These are phyloP conservation scores for Caretta caretta DNA, from an alignment of 2,113 vertebrate genomes.

Conservation along the genomic window DNA sequence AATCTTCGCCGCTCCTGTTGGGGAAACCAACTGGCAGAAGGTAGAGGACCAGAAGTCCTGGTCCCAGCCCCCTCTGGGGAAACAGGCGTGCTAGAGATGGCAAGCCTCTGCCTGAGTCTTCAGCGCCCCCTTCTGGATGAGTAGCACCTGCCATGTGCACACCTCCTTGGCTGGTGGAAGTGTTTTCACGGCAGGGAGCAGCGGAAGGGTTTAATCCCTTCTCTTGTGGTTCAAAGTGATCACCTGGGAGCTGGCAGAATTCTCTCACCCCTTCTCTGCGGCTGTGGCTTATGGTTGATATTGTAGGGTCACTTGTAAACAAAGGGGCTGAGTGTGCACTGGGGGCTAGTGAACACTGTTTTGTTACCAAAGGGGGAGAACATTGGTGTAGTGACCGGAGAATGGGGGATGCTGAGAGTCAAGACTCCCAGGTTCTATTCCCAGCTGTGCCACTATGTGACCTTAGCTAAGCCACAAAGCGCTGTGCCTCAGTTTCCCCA, in stretches of 20 bases:
- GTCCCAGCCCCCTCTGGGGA: background rate
- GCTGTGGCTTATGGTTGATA: background rate
- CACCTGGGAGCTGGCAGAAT: background rate
- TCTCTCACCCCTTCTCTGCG: background rate
- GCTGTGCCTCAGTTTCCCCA: background rate
- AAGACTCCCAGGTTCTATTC: background rate
- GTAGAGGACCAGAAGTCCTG: background rate
- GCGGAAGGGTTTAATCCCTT: background rate
- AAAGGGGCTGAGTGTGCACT: background rate
- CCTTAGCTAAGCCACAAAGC: background rate
- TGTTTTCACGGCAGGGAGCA: background rate
- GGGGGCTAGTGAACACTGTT: background rate
- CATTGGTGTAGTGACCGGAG: background rate
- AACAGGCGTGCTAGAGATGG: background rate
- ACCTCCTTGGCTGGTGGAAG: background rate
- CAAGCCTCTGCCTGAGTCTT: background rate
- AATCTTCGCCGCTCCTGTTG: background rate
- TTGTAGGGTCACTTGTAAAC: background rate
- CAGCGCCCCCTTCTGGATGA: background rate
- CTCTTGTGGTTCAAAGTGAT: background rate
- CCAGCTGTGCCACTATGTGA: background rate
- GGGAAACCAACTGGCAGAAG: background rate
- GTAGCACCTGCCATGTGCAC: background rate
- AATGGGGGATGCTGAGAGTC: background rate
- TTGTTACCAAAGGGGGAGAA: background rate